phyloP scores from a whole-genome alignment of 1,140 invertebrate genomes.

The Nephila pilipes region DNA sequence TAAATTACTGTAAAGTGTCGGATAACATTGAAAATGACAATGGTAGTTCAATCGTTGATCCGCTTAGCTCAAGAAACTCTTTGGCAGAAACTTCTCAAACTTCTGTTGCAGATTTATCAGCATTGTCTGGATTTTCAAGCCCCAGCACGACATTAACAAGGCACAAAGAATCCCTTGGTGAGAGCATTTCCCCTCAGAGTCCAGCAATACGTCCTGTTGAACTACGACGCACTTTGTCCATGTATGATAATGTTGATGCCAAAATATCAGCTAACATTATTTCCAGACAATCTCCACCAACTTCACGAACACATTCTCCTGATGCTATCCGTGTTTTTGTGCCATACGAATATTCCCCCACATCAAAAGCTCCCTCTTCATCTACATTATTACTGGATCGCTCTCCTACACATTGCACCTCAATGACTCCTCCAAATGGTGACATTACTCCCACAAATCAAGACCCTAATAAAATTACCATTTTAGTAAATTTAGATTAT shows the following conservation, averaged over 20 bases:
- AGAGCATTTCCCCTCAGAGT: conserved; percentile 71
- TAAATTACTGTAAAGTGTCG: conserved; percentile 83
- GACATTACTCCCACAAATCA: conserved; percentile 77
- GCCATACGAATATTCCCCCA: conserved; percentile 82
- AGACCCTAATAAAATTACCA: conserved; percentile 78
- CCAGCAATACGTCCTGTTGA: conserved; percentile 49
- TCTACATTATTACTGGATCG: conserved; percentile 67
- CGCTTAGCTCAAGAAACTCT: conserved; percentile 86
- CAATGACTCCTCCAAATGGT: conserved; percentile 73
- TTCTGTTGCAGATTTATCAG: conserved; percentile 90
- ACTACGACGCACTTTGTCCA: conserved; percentile 77
- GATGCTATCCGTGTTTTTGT: conserved; percentile 90
- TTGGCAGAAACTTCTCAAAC: conserved; percentile 91
- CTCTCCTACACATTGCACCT: conserved; percentile 62
- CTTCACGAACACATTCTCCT: conserved; percentile 67
- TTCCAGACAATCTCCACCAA: conserved; percentile 68
- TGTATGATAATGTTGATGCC: conserved; percentile 80
- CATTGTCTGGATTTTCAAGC: conserved; percentile 84
- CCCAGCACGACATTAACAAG: conserved; percentile 78
- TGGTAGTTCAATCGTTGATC: conserved; percentile 84
- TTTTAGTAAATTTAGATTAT: conserved; percentile 73
- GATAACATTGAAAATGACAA: conserved; percentile 87
- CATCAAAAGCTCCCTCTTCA: conserved; percentile 68
- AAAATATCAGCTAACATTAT: conserved; percentile 55
- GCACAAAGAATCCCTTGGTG: conserved; percentile 60